phyloP scores from a whole-genome alignment of 2,113 vertebrate genomes.

The Tyto alba region DNA sequence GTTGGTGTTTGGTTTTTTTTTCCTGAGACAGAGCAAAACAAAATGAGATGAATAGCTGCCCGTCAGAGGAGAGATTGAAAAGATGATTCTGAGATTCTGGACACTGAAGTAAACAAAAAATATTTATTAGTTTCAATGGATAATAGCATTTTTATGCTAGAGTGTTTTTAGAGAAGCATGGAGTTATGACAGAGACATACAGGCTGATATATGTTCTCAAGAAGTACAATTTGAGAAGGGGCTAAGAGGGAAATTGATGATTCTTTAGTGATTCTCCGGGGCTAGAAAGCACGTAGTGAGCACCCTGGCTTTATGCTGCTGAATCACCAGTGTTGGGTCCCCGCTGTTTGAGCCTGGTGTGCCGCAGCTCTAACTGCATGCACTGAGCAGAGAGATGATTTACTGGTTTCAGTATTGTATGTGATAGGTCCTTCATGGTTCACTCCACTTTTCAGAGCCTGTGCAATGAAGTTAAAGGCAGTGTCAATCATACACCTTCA shows the following conservation, averaged over 20 bases:
- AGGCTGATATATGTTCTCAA: not conserved
- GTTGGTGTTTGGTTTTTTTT: not conserved
- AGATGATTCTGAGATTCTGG: not conserved
- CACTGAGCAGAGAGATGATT: not conserved
- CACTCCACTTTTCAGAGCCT: not conserved
- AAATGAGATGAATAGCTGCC: not conserved
- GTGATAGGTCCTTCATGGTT: not conserved
- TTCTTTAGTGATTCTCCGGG: not conserved
- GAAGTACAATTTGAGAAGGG: not conserved
- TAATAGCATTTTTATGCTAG: not conserved
- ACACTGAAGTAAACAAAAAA: not conserved
- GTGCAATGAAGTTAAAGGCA: not conserved
- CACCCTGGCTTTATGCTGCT: not conserved
- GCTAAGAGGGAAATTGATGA: not conserved
- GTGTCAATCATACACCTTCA: not conserved
- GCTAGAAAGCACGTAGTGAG: not conserved
- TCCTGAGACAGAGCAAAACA: not conserved
- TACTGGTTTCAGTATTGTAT: not conserved
- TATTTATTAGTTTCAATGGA: not conserved
- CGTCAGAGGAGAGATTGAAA: not conserved
- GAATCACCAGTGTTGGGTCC: not conserved
- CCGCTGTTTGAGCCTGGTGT: not conserved
- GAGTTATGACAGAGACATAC: not conserved
- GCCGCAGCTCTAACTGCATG: not conserved
- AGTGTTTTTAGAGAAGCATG: not conserved